phyloP scores from a whole-genome alignment of 2,113 vertebrate species.

The Cervus canadensis region DNA sequence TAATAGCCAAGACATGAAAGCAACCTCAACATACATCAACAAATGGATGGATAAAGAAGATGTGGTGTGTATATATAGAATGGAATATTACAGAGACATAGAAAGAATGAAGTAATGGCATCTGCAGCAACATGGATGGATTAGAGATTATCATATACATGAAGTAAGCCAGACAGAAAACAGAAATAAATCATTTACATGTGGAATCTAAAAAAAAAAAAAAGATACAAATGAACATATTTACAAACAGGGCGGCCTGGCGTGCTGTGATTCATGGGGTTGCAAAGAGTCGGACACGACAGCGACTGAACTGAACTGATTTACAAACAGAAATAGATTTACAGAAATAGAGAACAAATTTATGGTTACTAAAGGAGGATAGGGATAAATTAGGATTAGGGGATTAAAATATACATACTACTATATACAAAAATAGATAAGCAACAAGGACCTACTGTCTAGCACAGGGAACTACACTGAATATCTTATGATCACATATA shows the following conservation, averaged over 20 bases:
- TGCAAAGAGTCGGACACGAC: too few relatives aligned
- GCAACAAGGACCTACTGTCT: background rate
- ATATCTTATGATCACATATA: background rate
- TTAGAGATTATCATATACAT: background rate
- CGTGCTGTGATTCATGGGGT: too few relatives aligned
- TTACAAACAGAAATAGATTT: too few relatives aligned
- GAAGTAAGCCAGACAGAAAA: background rate
- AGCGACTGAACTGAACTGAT: too few relatives aligned
- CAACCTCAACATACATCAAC: background rate
- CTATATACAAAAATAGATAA: background rate
- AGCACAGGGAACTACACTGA: background rate
- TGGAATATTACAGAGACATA: background rate
- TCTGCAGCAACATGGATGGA: background rate
- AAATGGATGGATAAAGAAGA: background rate
- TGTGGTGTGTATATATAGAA: background rate
- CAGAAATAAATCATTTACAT: background rate
- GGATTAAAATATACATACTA: background rate
- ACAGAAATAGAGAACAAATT: too few relatives aligned
- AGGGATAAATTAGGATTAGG: background rate
- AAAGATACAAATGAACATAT: background rate
- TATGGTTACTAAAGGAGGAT: background rate
- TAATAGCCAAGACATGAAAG: background rate
- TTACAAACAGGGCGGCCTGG: background rate
- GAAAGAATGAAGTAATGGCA: background rate
- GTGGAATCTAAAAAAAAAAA: background rate